Percentiles rank a stretch among this genome's conserved stretches.
phyloP scores from a whole-genome alignment of 2,113 vertebrate genomes.

The Pelecanus crispus region DNA sequence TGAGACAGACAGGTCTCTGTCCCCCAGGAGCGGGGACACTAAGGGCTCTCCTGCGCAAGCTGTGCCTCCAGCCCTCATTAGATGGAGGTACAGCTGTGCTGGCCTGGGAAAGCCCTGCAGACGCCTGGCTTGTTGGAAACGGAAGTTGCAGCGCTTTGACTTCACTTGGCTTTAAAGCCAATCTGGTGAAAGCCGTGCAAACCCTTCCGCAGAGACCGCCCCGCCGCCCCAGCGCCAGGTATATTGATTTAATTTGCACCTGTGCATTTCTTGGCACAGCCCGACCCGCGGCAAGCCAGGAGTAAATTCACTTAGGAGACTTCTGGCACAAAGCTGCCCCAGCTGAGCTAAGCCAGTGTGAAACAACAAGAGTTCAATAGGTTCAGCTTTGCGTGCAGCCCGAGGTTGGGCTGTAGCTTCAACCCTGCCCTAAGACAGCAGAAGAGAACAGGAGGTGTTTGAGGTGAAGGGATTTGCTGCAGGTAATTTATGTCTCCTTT shows the following conservation, averaged over 20 bases:
- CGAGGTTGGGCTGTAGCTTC: background rate
- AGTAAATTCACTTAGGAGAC: background rate
- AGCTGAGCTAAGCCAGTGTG: background rate
- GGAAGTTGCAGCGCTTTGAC: accelerated
- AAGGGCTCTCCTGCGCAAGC: accelerated
- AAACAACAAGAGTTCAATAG: background rate
- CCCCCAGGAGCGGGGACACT: accelerated
- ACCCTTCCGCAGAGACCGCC: background rate
- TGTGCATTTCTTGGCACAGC: constrained; percentile 25
- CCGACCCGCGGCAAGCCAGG: background rate
- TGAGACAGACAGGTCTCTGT: background rate
- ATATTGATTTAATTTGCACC: constrained; percentile 51
- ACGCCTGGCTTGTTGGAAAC: accelerated
- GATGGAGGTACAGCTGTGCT: background rate
- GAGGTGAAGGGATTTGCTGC: background rate
- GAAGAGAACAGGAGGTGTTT: background rate
- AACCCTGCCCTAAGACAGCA: background rate
- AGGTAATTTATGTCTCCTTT: background rate
- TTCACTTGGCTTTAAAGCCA: background rate
- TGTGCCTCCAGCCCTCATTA: background rate
- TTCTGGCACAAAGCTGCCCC: constrained; percentile 35
- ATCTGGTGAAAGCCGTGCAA: background rate
- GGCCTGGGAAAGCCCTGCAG: background rate
- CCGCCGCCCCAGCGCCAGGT: background rate
- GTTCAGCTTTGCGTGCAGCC: background rate